These are phyloP conservation scores for Poeciliopsis retropinna DNA, from an alignment of 2,113 vertebrate species.

Conservation along the genomic window DNA sequence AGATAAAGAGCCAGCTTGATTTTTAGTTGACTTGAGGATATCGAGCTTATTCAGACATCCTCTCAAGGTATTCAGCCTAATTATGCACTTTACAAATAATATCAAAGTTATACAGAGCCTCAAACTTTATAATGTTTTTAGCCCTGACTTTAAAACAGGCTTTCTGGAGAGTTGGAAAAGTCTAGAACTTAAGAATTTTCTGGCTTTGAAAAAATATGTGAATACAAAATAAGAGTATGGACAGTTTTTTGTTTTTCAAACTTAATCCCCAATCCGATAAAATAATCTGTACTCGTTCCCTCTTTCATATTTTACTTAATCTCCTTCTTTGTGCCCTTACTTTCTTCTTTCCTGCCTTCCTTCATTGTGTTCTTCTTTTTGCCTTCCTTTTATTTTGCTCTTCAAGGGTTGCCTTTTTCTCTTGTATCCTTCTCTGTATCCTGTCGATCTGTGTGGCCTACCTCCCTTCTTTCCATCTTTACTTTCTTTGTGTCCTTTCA, in stretches of 20 bases:
- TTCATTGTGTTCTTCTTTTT: neutral
- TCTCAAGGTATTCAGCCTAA: constrained; percentile 35
- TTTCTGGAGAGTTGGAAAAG: neutral
- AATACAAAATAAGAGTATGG: no score
- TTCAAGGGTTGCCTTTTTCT: neutral
- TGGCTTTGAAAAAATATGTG: no score
- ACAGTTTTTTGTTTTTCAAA: no score
- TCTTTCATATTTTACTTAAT: neutral
- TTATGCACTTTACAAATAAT: constrained; percentile 48
- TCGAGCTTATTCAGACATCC: constrained; percentile 32
- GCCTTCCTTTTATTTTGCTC: neutral
- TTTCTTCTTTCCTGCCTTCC: neutral
- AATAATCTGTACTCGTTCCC: no score
- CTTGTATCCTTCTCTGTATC: neutral
- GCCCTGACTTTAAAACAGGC: neutral
- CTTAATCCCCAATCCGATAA: no score
- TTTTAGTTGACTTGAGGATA: constrained; percentile 43
- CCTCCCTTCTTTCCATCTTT: no score
- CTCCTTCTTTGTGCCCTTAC: neutral
- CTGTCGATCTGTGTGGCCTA: no score
- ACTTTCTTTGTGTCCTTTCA: no score
- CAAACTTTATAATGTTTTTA: constrained; percentile 4
- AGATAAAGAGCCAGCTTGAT: constrained; percentile 57
- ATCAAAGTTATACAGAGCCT: constrained; percentile 9
- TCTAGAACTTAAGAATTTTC: neutral